Evolutionary conservation across 2,797 vertebrate species (phyloP).

Genomic region (Denticeps clupeoides): DNA sequence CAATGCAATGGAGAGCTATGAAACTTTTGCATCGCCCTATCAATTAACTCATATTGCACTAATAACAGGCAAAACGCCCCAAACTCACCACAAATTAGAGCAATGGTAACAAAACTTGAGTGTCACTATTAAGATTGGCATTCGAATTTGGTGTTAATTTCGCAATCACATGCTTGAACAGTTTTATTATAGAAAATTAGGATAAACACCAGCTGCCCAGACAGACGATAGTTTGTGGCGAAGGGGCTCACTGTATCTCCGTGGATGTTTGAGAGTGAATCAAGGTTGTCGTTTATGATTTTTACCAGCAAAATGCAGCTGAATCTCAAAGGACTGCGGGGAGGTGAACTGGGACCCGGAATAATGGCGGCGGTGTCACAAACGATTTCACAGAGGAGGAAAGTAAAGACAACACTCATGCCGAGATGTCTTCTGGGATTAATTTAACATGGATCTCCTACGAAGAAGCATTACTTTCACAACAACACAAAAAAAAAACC

Average conservation of each 20-base stretch:
- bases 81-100: constrained; percentile 26
- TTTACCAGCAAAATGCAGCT: too few relatives aligned
- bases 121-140: constrained; percentile 44
- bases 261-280: constrained; percentile 24
- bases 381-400: too few relatives aligned
- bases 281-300: too few relatives aligned
- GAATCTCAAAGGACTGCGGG: too few relatives aligned
- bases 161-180: constrained; percentile 53
- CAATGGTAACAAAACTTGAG: constrained; percentile 28
- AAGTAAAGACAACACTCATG: too few relatives aligned
- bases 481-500: constrained; percentile 67
- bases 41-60: constrained; percentile 26
- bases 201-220: constrained; percentile 58
- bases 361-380: too few relatives aligned
- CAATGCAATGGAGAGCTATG: too few relatives aligned
- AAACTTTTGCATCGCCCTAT: too few relatives aligned
- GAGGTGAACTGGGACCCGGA: too few relatives aligned
- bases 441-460: too few relatives aligned
- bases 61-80: constrained; percentile 27
- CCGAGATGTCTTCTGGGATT: too few relatives aligned
- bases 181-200: constrained; percentile 48
- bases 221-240: constrained; percentile 38
- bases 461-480: constrained; percentile 54
- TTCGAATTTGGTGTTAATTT: constrained; percentile 45
- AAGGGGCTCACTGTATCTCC: constrained; percentile 33